phyloP scores from a whole-genome alignment of 2,888 invertebrate genomes.

The Caenorhabditis sinica region DNA sequence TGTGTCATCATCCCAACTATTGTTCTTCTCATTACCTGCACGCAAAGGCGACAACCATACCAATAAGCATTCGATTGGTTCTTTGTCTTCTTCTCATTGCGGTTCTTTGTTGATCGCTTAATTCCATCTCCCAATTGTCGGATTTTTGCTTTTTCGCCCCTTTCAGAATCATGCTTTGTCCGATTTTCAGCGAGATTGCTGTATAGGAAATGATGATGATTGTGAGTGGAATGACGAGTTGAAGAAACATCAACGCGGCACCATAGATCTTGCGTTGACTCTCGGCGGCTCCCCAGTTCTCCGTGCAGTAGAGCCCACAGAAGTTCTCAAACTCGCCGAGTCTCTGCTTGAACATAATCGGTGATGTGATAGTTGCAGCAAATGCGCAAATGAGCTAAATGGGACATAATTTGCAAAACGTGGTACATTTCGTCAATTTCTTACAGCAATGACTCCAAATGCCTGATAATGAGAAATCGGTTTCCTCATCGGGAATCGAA shows the following conservation, averaged over 20 bases:
- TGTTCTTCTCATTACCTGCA: constrained; percentile 62
- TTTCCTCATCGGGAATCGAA: constrained; percentile 82
- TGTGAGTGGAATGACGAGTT: constrained; percentile 81
- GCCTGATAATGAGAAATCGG: constrained; percentile 80
- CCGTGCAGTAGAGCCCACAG: constrained; percentile 80
- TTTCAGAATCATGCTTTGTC: constrained; percentile 81
- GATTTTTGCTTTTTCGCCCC: constrained; percentile 75
- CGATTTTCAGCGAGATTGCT: constrained; percentile 81
- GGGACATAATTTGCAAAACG: constrained; percentile 17
- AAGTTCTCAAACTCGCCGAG: constrained; percentile 77
- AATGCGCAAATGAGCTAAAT: constrained; percentile 76
- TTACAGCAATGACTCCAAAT: constrained; percentile 76
- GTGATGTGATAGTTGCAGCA: constrained; percentile 76
- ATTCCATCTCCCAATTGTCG: constrained; percentile 76
- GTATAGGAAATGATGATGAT: constrained; percentile 82
- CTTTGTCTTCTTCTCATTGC: constrained; percentile 80
- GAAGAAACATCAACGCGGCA: constrained; percentile 78
- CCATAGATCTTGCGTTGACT: constrained; percentile 78
- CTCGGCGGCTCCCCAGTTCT: constrained; percentile 73
- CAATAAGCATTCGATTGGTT: constrained; percentile 83
- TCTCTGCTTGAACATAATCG: constrained; percentile 80
- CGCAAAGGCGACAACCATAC: constrained; percentile 81
- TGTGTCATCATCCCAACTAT: background rate
- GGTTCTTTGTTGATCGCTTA: constrained; percentile 79
- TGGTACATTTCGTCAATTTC: constrained; percentile 17